phyloP scores from a whole-genome alignment of 2,797 vertebrate species.

The Sebastes miniatus region DNA sequence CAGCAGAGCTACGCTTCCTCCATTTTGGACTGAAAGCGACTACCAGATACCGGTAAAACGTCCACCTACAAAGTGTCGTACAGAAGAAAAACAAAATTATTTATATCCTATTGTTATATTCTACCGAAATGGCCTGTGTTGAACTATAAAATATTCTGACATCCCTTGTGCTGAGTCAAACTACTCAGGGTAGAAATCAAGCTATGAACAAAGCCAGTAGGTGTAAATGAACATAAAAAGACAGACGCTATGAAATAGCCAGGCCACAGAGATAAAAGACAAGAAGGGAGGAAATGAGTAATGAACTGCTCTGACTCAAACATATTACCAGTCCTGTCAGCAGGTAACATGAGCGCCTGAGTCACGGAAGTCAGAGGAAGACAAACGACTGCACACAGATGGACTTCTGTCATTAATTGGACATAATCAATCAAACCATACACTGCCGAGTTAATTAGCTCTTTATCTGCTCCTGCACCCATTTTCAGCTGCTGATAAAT shows the following conservation, averaged over 20 bases:
- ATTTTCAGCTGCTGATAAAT: conserved; percentile 21
- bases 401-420: conserved; percentile 22
- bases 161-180: conserved; percentile 29
- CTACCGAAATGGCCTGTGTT: too few species aligned
- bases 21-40: too few species aligned
- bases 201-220: conserved; percentile 27
- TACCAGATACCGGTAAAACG: too few species aligned
- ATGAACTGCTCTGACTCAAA: background rate
- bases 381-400: conserved; percentile 31
- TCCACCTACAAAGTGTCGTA: too few species aligned
- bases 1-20: too few species aligned
- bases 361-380: conserved; percentile 2
- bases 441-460: background rate
- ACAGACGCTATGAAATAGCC: background rate
- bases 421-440: conserved; percentile 34
- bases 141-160: too few species aligned
- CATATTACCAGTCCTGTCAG: conserved; percentile 24
- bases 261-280: background rate
- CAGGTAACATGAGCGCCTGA: conserved; percentile 1
- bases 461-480: background rate
- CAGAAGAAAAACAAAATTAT: too few species aligned
- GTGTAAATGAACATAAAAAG: conserved; percentile 31
- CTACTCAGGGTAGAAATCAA: conserved; percentile 20
- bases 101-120: too few species aligned
- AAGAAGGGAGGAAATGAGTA: conserved; percentile 11